phyloP scores from a whole-genome alignment of 2,888 invertebrate species.

The Muscina levida region DNA sequence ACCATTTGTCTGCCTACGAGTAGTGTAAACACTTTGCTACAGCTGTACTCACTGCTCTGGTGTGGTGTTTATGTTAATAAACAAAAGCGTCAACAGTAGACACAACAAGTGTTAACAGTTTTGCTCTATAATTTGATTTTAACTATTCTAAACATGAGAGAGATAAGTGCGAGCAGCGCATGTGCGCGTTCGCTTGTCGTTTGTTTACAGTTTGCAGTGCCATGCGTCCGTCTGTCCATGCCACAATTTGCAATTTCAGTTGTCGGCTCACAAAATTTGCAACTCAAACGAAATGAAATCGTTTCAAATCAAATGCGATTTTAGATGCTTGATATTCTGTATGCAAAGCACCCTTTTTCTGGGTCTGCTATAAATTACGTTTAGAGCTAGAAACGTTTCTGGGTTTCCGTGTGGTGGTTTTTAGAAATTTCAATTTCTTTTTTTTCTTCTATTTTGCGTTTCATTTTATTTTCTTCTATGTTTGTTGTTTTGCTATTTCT shows the following conservation, averaged over 20 bases:
- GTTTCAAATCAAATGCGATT: not conserved
- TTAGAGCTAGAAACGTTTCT: constrained; percentile 10
- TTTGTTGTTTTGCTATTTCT: constrained; percentile 63
- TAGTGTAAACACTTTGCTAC: constrained; percentile 29
- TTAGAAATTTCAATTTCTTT: constrained; percentile 67
- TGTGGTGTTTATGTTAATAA: constrained; percentile 41
- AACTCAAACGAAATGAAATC: not conserved
- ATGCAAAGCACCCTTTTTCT: constrained; percentile 59
- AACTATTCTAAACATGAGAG: constrained; percentile 64
- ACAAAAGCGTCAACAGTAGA: constrained; percentile 61
- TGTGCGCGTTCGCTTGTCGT: constrained; percentile 11
- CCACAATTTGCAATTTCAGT: not conserved
- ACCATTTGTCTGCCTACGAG: constrained; percentile 64
- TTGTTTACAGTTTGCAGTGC: not conserved
- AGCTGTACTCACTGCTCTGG: not conserved
- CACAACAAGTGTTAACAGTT: constrained; percentile 64
- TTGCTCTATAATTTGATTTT: constrained; percentile 65
- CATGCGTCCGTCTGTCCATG: constrained; percentile 8
- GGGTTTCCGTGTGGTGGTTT: constrained; percentile 27
- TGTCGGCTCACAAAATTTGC: constrained; percentile 12
- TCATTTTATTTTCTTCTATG: constrained; percentile 17
- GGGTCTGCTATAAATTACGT: not conserved
- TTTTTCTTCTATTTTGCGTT: constrained; percentile 31
- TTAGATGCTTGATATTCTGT: constrained; percentile 27
- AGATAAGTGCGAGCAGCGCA: constrained; percentile 52